phyloP scores from a whole-genome alignment of 2,113 vertebrate genomes.

The Amia ocellicauda region DNA sequence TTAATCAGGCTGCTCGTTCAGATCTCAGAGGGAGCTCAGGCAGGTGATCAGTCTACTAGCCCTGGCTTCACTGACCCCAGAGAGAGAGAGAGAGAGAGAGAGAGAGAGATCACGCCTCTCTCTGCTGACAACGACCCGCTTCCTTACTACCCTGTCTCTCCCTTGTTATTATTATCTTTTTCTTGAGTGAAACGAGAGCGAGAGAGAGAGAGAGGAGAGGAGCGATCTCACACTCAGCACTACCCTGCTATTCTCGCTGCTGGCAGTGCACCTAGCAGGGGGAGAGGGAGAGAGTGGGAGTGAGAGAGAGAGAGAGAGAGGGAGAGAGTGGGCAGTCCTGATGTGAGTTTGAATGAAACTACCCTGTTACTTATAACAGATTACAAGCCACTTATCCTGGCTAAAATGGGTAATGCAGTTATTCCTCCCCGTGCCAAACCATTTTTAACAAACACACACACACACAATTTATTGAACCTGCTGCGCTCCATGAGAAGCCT shows the following conservation, averaged over 20 bases:
- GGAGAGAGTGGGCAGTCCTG: slow-evolving; percentile 8
- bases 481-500: background rate
- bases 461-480: background rate
- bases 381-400: slow-evolving; percentile 3
- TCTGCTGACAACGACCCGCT: no score
- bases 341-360: background rate
- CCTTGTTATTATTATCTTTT: no score
- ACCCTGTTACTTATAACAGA: background rate
- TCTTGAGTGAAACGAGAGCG: background rate
- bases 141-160: no score
- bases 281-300: no score
- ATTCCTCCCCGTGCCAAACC: slow-evolving; percentile 9
- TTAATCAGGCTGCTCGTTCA: no score
- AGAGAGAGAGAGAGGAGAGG: background rate
- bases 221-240: background rate
- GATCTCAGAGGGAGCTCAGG: no score
- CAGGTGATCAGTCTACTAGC: slow-evolving; percentile 28
- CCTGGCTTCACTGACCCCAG: slow-evolving; percentile 36
- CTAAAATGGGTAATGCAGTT: slow-evolving; percentile 42
- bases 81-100: slow-evolving; percentile 24
- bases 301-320: no score
- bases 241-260: rapidly evolving
- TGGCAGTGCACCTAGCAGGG: slow-evolving; percentile 4
- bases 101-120: no score
- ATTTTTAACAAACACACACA: background rate